Percentiles rank a stretch among this genome's conserved stretches.
Evolutionary conservation across 2,113 vertebrate genomes (phyloP).

Genomic region (Chionodraco myersi): DNA sequence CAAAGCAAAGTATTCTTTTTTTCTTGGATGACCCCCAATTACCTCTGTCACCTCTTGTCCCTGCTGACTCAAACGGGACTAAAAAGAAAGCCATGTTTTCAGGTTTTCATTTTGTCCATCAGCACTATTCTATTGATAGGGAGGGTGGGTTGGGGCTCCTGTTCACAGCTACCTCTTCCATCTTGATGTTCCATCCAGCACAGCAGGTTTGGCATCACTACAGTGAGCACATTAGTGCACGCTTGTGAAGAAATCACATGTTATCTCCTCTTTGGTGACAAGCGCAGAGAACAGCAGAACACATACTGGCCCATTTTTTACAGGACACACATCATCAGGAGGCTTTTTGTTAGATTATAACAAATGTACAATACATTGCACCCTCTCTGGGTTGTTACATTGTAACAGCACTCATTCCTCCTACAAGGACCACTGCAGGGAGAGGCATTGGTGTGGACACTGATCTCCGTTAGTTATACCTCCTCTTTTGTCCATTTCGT

Average conservation of each 20-base stretch:
- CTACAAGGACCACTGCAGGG: constrained; percentile 41
- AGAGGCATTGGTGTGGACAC: constrained; percentile 17
- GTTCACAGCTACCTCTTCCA: constrained; percentile 71
- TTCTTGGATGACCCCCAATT: constrained; percentile 75
- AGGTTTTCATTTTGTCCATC: constrained; percentile 73
- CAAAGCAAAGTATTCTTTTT: constrained; percentile 58
- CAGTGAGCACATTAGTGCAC: constrained; percentile 61
- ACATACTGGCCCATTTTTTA: constrained; percentile 51
- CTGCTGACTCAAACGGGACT: constrained; percentile 69
- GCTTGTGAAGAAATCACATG: constrained; percentile 59
- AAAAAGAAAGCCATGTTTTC: constrained; percentile 64
- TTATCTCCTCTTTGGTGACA: constrained; percentile 66
- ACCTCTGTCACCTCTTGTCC: constrained; percentile 68
- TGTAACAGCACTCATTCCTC: constrained; percentile 56
- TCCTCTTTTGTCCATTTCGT: constrained; percentile 18
- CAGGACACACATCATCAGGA: constrained; percentile 55
- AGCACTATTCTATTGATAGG: constrained; percentile 62
- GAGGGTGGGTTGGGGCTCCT: neutral
- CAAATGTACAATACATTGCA: constrained; percentile 67
- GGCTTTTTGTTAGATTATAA: constrained; percentile 66
- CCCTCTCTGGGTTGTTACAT: constrained; percentile 58
- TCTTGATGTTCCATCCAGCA: constrained; percentile 69
- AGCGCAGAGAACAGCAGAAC: constrained; percentile 26
- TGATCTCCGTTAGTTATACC: constrained; percentile 23
- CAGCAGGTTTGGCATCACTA: constrained; percentile 66